Percentiles rank a stretch among this genome's conserved stretches.
These are phyloP conservation scores for Orientallactaga bullata DNA, from an alignment of 2,113 vertebrate genomes.

Conservation along the genomic window DNA sequence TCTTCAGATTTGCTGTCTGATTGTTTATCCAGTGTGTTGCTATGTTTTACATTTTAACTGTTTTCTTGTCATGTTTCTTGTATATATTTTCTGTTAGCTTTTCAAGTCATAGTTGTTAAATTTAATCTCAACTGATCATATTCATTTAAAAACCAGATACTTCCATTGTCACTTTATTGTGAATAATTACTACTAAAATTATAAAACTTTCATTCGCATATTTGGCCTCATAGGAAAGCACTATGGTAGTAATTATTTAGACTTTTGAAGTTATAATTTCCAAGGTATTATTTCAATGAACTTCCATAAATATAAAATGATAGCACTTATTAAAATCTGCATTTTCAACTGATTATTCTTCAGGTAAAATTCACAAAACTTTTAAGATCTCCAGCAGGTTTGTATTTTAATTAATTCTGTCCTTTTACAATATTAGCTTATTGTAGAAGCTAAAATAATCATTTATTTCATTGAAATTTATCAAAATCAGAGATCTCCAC, in stretches of 20 bases:
- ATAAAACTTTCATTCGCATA: constrained; percentile 3
- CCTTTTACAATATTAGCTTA: constrained; percentile 46
- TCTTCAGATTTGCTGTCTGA: background rate
- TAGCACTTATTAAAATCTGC: constrained; percentile 48
- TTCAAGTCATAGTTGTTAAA: constrained; percentile 48
- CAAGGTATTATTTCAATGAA: constrained; percentile 49
- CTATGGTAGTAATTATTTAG: background rate
- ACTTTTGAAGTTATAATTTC: constrained; percentile 7
- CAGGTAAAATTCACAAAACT: constrained; percentile 36
- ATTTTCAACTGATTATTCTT: constrained; percentile 51
- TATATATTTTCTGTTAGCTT: constrained; percentile 21
- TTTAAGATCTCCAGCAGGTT: constrained; percentile 37
- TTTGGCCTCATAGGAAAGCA: constrained; percentile 8
- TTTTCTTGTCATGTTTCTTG: constrained; percentile 27
- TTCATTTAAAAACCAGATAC: constrained; percentile 56
- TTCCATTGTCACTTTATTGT: constrained; percentile 41
- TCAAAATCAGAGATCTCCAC: constrained; percentile 44
- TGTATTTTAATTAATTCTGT: constrained; percentile 45
- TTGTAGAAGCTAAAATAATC: background rate
- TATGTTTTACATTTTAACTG: constrained; percentile 34
- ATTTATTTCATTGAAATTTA: constrained; percentile 67
- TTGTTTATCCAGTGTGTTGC: background rate
- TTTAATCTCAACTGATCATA: constrained; percentile 27
- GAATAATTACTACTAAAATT: constrained; percentile 32
- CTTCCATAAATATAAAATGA: background rate